Evolutionary conservation across 2,888 invertebrate genomes (phyloP).

Genomic region (Metellina segmentata): DNA sequence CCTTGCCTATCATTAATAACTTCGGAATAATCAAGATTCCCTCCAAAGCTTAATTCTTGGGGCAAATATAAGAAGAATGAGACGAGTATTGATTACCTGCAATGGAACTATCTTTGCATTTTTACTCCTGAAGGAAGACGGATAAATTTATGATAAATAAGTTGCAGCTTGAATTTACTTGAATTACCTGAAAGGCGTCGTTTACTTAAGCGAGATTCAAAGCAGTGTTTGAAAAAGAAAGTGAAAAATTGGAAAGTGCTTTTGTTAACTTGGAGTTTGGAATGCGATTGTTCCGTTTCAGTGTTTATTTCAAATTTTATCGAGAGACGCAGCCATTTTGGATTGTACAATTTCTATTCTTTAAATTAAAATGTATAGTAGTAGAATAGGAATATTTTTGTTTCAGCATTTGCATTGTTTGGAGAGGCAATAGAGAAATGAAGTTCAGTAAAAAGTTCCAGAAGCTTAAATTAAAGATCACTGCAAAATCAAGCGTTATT

Average conservation of each 20-base stretch:
- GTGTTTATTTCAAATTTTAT: too few species aligned
- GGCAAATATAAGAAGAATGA: conserved; percentile 51
- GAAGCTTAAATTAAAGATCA: too few species aligned
- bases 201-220: background rate
- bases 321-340: too few species aligned
- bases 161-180: background rate
- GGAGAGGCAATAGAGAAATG: too few species aligned
- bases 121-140: background rate
- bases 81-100: conserved; percentile 31
- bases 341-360: too few species aligned
- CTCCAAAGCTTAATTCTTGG: conserved; percentile 28
- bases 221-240: background rate
- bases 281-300: too few species aligned
- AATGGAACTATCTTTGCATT: background rate
- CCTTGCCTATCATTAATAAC: conserved; percentile 59
- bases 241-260: background rate
- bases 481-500: too few species aligned
- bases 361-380: too few species aligned
- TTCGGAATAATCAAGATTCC: conserved; percentile 26
- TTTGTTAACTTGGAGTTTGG: background rate
- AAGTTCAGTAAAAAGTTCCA: too few species aligned
- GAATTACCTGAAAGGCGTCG: background rate
- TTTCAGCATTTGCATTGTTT: too few species aligned
- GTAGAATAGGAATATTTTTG: too few species aligned
- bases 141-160: background rate